Base-by-base conservation (phyloP, 2,888 invertebrate genomes). In the Nemotelus nigrinus region DNA sequence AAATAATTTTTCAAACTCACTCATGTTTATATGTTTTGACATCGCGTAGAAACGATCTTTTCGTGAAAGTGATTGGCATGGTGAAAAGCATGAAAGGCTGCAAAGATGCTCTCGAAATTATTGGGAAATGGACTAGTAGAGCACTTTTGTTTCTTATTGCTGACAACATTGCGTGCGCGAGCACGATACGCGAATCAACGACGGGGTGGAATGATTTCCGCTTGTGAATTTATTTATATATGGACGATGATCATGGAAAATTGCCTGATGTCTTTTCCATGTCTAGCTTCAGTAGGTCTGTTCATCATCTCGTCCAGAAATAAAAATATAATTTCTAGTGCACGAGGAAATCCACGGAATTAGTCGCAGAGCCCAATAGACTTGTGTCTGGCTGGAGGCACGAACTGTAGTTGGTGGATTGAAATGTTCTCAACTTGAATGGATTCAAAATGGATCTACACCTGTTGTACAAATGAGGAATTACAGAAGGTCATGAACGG, bases 21-120 rank as follows among this genome's bases (percentile, higher is more conserved):
- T 64, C 75, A 71, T 79, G 78, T 78, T 78, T 79, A 77, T 76
- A 77, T 79, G 78, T 79, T 79, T 79, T 79, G 79, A 79, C 78
- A 78, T 77, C 4, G 76, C 74, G 74, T 74, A 74, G 74, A 74
- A 74, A 74, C 60, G 74, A 74, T 74, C 74, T 60, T 63, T 74
- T 74, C 60, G 74, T 60, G 74, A 74, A 60, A 63, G 60, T 60
- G 60, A 74, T 60, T 74, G 74, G 74, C 74, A 74, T 60, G 74
- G 63, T 60, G 50, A 60, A 60, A 74, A 74, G 60, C 48, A 10
- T 74, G 74, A 48, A 70, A 70, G 41, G 55, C 53, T 55, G 55
- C 53, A 53, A 50, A 2, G n/a, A 43, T 53, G 43, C 10, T 70
- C n/a, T 67, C 4, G 41, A 65, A 65, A 65, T 65, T 7, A 43